Base-by-base conservation (phyloP, 2,113 vertebrate species). In the Struthidea cinerea region DNA sequence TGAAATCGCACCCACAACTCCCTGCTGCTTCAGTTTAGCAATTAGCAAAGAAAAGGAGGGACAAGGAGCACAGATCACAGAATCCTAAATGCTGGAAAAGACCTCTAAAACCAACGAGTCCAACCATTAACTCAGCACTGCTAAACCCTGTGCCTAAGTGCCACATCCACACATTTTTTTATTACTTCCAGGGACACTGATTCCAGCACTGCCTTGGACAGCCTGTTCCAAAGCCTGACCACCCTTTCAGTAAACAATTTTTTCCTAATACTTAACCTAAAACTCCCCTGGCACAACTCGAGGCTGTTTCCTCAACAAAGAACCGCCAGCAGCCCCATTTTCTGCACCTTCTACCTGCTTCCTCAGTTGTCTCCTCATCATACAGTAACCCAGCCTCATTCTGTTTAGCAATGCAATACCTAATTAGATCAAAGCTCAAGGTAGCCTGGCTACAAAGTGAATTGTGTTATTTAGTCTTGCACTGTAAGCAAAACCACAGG, bases 341-440 rank as follows among this genome's bases (percentile, higher is more conserved):
- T 90, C 68, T 87, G 52, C 44, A 75, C 23, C 18, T 90, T 52
- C 37, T 14, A 5, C 11, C 61, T 85, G 63, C 82, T 76, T 91
- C 84, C 78, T 88, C 79, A 27, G 17, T 84, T 60, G 41, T 84
- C 42, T 92, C 60, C 64, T 87, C 68, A 53, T 19, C 68, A 33
- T 32, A 27, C 26, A 84, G 70, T 15, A 90, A 71, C 20, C 35
- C 42, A 63, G 37, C n/a, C 44, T 87, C 61, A 42, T 53, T 84
- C 76, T 94, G 92, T 86, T 84, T 90, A 89, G 73, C 64, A 87
- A 68, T 84, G 80, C 60, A 78, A 82, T 6, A 46, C n/a, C 21
- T 93, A 92, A 94, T 93, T 94, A 96, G 86, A 95, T 68, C 65
- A 90, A 86, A 95, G 90, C 92, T 90, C 85, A 61, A 30, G 79